phyloP scores from a whole-genome alignment of 2,113 vertebrate species.

The Pachycephala philippinensis region DNA sequence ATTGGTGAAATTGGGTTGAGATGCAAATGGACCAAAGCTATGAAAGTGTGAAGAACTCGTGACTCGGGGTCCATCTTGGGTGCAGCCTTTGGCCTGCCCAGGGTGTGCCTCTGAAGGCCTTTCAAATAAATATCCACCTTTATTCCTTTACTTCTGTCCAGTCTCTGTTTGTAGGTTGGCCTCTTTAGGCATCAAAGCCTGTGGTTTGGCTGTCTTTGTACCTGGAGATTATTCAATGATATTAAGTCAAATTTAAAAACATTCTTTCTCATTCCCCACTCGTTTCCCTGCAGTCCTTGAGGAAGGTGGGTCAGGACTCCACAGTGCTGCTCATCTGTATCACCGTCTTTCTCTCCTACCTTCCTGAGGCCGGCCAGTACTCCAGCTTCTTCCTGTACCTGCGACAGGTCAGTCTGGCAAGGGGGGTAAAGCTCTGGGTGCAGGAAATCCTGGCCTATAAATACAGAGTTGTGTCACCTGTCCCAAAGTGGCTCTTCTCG shows the following conservation, averaged over 20 bases:
- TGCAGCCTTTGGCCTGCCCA: no score
- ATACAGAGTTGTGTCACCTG: neutral
- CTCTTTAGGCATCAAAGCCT: no score
- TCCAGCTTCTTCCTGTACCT: conserved; percentile 94
- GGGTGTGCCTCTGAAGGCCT: no score
- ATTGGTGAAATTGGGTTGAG: no score
- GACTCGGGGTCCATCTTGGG: no score
- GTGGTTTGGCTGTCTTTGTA: neutral
- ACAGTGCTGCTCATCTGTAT: conserved; percentile 93
- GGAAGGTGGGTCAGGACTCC: conserved; percentile 92
- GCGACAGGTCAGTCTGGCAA: conserved; percentile 75
- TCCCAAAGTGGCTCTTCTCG: neutral
- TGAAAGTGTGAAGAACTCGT: no score
- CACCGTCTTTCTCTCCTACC: conserved; percentile 91
- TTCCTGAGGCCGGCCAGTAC: conserved; percentile 90
- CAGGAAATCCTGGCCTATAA: neutral
- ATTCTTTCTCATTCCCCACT: accelerated
- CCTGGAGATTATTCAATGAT: neutral
- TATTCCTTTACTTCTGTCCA: no score
- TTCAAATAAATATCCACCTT: no score
- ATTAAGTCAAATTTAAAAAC: neutral
- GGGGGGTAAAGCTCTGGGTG: neutral
- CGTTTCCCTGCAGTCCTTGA: conserved; percentile 74
- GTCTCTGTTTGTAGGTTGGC: no score
- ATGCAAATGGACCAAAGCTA: no score